phyloP scores from a whole-genome alignment of 2,113 vertebrate species.

The Danionella cerebrum region DNA sequence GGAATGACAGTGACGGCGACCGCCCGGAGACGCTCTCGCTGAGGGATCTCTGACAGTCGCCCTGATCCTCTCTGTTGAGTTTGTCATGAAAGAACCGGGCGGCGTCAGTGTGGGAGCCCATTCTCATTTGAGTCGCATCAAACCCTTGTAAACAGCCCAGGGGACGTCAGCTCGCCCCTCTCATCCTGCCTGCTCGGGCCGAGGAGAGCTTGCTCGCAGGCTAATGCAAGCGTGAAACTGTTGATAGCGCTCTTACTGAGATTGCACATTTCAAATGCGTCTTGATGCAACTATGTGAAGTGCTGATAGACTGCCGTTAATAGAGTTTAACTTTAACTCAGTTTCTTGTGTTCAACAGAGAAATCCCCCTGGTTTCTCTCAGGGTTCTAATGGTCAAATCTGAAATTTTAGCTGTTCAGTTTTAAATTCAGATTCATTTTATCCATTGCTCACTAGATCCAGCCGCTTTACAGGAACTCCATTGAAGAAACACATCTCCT shows the following conservation, averaged over 20 bases:
- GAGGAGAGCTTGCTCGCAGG: conserved; percentile 25
- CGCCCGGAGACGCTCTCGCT: not conserved
- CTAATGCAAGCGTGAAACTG: conserved; percentile 31
- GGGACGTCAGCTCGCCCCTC: conserved; percentile 27
- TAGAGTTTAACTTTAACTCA: not conserved
- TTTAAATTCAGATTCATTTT: too few species aligned
- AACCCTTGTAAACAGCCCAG: conserved; percentile 41
- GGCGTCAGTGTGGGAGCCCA: conserved; percentile 24
- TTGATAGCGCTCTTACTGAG: conserved; percentile 23
- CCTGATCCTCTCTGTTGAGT: not conserved
- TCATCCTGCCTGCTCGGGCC: conserved; percentile 31
- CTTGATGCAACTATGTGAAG: conserved; percentile 26
- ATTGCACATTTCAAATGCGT: conserved; percentile 19
- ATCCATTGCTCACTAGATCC: too few species aligned
- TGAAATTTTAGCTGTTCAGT: too few species aligned
- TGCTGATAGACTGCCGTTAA: conserved; percentile 20
- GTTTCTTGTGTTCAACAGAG: not conserved
- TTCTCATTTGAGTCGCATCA: conserved; percentile 39
- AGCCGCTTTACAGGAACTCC: too few species aligned
- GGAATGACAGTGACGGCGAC: conserved; percentile 24
- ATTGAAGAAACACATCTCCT: too few species aligned
- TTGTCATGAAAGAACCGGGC: conserved; percentile 1
- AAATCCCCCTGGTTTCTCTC: not conserved
- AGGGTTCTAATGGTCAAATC: not conserved
- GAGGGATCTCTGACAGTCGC: conserved; percentile 13